Conservation (phyloP, 2,113 vertebrate species). For the Lophura nycthemera region DNA sequence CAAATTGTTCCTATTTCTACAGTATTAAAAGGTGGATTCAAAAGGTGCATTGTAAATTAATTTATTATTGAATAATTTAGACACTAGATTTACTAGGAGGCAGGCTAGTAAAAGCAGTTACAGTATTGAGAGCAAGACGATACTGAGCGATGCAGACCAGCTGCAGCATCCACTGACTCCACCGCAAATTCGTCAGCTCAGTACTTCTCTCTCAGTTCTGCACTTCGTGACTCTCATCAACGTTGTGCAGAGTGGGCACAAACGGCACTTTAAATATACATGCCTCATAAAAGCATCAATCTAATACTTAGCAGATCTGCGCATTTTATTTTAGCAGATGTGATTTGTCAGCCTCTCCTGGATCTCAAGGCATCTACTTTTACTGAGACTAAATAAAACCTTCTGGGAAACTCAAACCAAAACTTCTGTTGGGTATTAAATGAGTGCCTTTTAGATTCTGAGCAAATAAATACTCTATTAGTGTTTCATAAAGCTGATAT, state of each 20-base stretch:
- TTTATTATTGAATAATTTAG: neutral
- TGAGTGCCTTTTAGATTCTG: constrained; percentile 31
- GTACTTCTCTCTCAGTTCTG: neutral
- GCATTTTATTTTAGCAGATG: constrained; percentile 49
- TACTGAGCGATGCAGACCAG: neutral
- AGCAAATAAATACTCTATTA: constrained; percentile 39
- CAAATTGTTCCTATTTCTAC: constrained; percentile 30
- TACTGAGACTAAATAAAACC: constrained; percentile 13
- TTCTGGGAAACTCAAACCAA: constrained; percentile 18
- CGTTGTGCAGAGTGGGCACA: neutral
- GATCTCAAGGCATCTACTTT: neutral
- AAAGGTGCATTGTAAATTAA: constrained; percentile 31
- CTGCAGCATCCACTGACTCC: neutral
- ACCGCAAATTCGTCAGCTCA: constrained; percentile 7
- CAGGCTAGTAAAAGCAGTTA: constrained; percentile 22
- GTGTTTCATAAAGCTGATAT: neutral
- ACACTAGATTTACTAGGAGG: constrained; percentile 26
- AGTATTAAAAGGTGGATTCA: constrained; percentile 6
- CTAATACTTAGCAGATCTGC: constrained; percentile 39
- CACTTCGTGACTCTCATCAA: accelerated
- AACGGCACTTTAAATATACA: constrained; percentile 44
- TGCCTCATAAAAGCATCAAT: constrained; percentile 47
- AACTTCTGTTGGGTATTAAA: constrained; percentile 22
- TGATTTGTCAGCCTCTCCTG: constrained; percentile 2
- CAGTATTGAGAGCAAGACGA: constrained; percentile 4